Base-by-base conservation (phyloP, 2,797 vertebrate genomes). In the Pseudochirops corinnae region DNA sequence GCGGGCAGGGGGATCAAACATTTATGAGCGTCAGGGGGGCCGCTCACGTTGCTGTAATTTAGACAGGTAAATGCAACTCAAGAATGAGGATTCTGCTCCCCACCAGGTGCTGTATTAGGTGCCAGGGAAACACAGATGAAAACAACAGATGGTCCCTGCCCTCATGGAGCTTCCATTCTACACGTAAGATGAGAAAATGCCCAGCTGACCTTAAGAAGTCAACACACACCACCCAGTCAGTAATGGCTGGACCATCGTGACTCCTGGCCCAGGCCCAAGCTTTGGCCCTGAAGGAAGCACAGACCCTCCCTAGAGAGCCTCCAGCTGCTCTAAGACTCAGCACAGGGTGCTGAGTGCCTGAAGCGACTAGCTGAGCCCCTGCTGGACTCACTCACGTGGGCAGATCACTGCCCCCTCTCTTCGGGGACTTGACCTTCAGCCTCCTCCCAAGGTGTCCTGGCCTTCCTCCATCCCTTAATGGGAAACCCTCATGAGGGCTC, bases 331-430 rank as follows among this genome's bases (percentile, higher is more conserved):
- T 60, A 12, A 16, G 62, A n/a, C 14, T 62, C 31, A 5, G 31
- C 60, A 5, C 12, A 33, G 31, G 60, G 60, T 5, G 28, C 10
- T 24, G 1, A 55, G 0, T 29, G 58, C 28, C 56, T 56, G 57
- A 29, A 58, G 57, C 1, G 57, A 12, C 21, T 7, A 1, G 21
- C n/a, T 18, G 12, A 2, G 55, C 31, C 52, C 2, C 90, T 39
- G 39, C 18, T 52, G 33, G 57, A 82, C 12, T 0, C 55, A 14
- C 11, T 3, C 0, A 0, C 0, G 0, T 2, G 10, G 11, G 58
- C 29, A 58, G 28, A 58, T 58, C 29, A 28, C 2, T 7, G 26
- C 60, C 13, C 29, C 60, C 31, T 18, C 6, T 18, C 67, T 16
- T 9, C 21, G 33, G 62, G n/a, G 29, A 33, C 33, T 33, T 18